phyloP scores from a whole-genome alignment of 2,797 vertebrate species.

The Myiotriccus ornatus region DNA sequence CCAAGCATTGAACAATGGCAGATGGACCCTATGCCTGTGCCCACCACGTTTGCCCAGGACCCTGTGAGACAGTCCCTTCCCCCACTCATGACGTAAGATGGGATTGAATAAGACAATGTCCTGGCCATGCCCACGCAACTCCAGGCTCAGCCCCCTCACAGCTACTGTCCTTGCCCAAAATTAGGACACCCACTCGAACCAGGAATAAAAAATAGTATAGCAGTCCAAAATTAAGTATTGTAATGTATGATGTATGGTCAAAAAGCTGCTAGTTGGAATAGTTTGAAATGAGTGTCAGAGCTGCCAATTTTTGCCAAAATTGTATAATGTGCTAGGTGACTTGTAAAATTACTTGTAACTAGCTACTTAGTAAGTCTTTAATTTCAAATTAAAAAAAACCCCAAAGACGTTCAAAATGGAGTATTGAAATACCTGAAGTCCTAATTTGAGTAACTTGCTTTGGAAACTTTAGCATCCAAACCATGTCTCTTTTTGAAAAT shows the following conservation, averaged over 20 bases:
- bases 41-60: background rate
- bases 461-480: background rate
- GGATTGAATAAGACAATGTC: background rate
- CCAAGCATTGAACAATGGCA: background rate
- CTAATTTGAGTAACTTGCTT: background rate
- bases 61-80: background rate
- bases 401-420: background rate
- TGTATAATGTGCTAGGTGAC: background rate
- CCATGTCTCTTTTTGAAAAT: background rate
- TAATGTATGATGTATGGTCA: background rate
- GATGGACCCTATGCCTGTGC: background rate
- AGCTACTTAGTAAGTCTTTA: background rate
- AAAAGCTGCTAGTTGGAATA: background rate
- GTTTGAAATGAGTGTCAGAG: background rate
- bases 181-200: background rate
- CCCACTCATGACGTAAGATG: background rate
- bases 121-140: background rate
- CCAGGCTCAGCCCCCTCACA: background rate
- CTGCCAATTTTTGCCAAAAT: background rate
- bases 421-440: background rate
- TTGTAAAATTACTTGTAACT: background rate
- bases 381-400: background rate
- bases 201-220: background rate
- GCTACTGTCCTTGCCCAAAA: background rate
- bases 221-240: background rate